Evolutionary conservation across 1,140 invertebrate genomes (phyloP).

Genomic region (Drosophila murphyi): DNA sequence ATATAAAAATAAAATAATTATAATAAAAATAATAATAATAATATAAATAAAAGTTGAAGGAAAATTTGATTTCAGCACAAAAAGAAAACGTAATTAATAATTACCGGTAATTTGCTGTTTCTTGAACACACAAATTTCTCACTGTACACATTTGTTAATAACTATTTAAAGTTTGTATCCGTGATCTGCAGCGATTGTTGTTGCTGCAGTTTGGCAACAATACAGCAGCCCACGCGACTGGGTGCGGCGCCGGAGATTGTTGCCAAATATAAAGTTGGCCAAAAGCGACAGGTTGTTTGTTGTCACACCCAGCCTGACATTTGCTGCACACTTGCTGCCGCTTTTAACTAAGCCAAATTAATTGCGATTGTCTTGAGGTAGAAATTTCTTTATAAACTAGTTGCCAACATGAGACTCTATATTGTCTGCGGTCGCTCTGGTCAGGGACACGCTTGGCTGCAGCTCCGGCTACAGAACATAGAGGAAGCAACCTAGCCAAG

Average conservation of each 20-base stretch:
- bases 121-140: no score
- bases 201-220: conserved; percentile 48
- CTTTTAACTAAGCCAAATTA: conserved; percentile 10
- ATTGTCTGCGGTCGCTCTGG: conserved; percentile 3
- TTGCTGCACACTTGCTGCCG: background rate
- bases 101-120: no score
- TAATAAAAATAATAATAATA: no score
- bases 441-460: conserved; percentile 55
- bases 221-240: conserved; percentile 4
- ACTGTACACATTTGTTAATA: conserved; percentile 38
- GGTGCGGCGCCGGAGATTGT: conserved; percentile 32
- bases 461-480: background rate
- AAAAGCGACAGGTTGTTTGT: conserved; percentile 39
- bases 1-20: no score
- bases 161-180: conserved; percentile 60
- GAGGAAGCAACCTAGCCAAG: conserved; percentile 30
- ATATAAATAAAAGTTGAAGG: no score
- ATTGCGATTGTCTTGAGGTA: background rate
- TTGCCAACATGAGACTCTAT: background rate
- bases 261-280: conserved; percentile 31
- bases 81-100: no score
- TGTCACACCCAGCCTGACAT: conserved; percentile 4
- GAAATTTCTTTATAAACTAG: conserved; percentile 1
- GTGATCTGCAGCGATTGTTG: conserved; percentile 48
- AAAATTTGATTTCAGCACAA: no score